Percentiles rank a stretch among this genome's conserved stretches.
phyloP scores from a whole-genome alignment of 2,797 vertebrate species.

The Craterocephalus amniculus region DNA sequence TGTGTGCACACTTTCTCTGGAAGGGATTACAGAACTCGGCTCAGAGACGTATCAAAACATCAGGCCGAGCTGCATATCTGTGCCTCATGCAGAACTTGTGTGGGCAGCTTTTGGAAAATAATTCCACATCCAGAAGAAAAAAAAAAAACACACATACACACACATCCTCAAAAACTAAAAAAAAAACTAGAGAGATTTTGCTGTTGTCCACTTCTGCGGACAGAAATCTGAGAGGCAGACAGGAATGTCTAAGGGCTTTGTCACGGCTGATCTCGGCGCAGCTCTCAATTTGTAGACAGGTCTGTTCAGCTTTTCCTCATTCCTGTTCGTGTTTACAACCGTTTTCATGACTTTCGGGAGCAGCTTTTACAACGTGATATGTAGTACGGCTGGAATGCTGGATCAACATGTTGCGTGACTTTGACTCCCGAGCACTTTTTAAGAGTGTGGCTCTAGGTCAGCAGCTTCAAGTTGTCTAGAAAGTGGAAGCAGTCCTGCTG shows the following conservation, averaged over 20 bases:
- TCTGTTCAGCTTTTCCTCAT: constrained; percentile 76
- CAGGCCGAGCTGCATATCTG: constrained; percentile 50
- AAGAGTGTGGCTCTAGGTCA: neutral
- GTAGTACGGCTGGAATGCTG: constrained; percentile 50
- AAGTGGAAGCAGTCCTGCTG: constrained; percentile 27
- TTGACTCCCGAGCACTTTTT: constrained; percentile 14
- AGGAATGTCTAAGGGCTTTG: constrained; percentile 74
- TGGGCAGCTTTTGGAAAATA: constrained; percentile 71
- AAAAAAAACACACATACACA: constrained; percentile 33
- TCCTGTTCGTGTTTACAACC: constrained; percentile 61
- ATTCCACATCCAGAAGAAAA: constrained; percentile 39
- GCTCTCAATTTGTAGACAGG: constrained; percentile 65
- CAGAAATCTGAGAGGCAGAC: constrained; percentile 75
- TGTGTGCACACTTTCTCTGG: constrained; percentile 53
- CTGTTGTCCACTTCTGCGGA: constrained; percentile 67
- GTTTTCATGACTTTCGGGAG: constrained; percentile 52
- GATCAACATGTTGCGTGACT: constrained; percentile 7
- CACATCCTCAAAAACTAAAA: constrained; percentile 4
- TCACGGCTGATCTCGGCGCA: constrained; percentile 57
- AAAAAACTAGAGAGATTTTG: constrained; percentile 32
- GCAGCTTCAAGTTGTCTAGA: constrained; percentile 4
- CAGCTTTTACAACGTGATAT: constrained; percentile 13
- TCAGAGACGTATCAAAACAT: constrained; percentile 70
- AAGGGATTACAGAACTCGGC: constrained; percentile 58
- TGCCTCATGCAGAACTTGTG: constrained; percentile 63